A percentile compares a stretch with the other conserved stretches of the same genome.
phyloP scores from a whole-genome alignment of 2,797 vertebrate species.

The Labroides dimidiatus region DNA sequence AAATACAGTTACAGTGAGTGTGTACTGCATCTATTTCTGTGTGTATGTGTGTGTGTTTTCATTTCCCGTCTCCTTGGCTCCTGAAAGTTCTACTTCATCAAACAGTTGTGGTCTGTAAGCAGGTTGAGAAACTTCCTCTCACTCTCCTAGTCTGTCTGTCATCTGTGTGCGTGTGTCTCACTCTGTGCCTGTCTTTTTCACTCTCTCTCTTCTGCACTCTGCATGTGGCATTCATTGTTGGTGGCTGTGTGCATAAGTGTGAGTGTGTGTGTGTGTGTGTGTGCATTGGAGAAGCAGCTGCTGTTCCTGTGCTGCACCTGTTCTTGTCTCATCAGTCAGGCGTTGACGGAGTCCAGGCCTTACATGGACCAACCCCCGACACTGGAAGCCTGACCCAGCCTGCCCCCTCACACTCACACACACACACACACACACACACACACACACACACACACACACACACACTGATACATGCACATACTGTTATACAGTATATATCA shows the following conservation, averaged over 20 bases:
- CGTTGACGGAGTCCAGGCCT: conserved; percentile 80
- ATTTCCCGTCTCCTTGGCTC: conserved; percentile 20
- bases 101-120: background rate
- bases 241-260: conserved; percentile 31
- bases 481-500: conserved; percentile 3
- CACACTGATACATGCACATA: background rate
- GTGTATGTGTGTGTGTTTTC: conserved; percentile 3
- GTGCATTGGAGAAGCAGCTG: conserved; percentile 77
- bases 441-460: background rate
- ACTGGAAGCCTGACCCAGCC: conserved; percentile 53
- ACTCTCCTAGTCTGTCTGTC: conserved; percentile 16
- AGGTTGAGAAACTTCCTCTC: conserved; percentile 18
- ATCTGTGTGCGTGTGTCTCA: conserved; percentile 16
- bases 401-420: conserved; percentile 18
- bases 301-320: conserved; percentile 80
- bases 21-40: conserved; percentile 8
- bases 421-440: background rate
- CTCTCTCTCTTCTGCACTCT: conserved; percentile 23
- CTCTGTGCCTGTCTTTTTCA: conserved; percentile 27
- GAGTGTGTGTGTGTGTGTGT: conserved; percentile 24
- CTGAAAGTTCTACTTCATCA: conserved; percentile 40
- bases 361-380: conserved; percentile 79
- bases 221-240: conserved; percentile 52
- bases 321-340: conserved; percentile 80
- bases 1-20: conserved; percentile 11